Base-by-base conservation (phyloP, 2,888 invertebrate genomes). In the Melinaea menophilus region DNA sequence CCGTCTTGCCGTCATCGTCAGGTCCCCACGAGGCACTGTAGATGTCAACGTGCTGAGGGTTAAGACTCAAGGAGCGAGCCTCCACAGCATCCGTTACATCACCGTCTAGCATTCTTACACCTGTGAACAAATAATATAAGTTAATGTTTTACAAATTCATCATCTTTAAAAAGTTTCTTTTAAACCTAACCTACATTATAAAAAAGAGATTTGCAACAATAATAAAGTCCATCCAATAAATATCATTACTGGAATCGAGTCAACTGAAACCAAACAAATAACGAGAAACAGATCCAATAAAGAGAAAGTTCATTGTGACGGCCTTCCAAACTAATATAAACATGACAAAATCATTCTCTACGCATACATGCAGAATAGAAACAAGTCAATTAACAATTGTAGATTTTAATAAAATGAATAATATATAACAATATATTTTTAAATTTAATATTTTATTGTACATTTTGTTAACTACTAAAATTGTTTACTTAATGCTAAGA, bases 11-110 rank as follows among this genome's bases (percentile, higher is more conserved):
- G 79, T 99, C 99, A 81, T 99, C 99, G 78, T 99, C 99, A 0
- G 99, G 99, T 2, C 99, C 99, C 98, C 98, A 99, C 9, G 98
- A 98, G 5, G 99, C 99, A 77, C 98, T 98, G 90, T 99, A 99
- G 75, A 99, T 98, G 86, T 99, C 98, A 71, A 99, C 98, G 83
- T 99, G 98, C 77, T 99, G 97, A 34, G 97, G 96, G 84, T 98
- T 98, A 62, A 98, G 93, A 73, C 98, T 96, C 33, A 99, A 92
- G 0, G 98, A 98, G 67, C 97, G 93, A 2, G 99, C 99, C 88
- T 99, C 99, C 9, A 99, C 99, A 0, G 98, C 98, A 84, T 99
- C 99, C 0, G 99, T 99, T 62, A 99, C 99, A 85, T 99, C 98
- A 41, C 99, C 99, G 78, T 99, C 98, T 76, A 99, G 85, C 98